Base-by-base conservation (phyloP, 2,113 vertebrate species). In the Nymphicus hollandicus region DNA sequence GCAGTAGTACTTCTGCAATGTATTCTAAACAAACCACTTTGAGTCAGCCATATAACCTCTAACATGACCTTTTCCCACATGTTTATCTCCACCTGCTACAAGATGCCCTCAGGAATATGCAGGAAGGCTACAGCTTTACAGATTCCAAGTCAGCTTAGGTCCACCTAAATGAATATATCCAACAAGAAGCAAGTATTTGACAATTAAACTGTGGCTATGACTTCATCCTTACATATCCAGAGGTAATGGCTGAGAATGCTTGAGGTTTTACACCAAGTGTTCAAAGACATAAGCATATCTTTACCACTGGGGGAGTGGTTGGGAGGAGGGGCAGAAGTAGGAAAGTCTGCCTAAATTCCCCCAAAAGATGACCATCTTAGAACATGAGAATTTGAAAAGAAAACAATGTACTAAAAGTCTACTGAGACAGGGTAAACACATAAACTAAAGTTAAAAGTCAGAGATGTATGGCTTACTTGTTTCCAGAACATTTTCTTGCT, bases 321-420 rank as follows among this genome's bases (percentile, higher is more conserved):
- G 4, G 15, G 28, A 9, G 16, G 3, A 11, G 5, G 2, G 4
- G 15, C 5, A 12, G 14, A 5, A 46, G 10, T 9, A 61, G 22
- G 66, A 86, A 86, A 52, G 52, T 37, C 60, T 66, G 50, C 13
- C 27, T 39, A 14, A 53, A 35, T 20, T 81, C 7, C 6, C 23
- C 25, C 10, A 70, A 55, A 71, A 8, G 20, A 74, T 35, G 19
- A 43, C 25, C 8, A 35, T 33, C 70, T 74, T 37, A 77, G 22
- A 88, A 43, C 6, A 11, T 6, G 2, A 60, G 17, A 50, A 46
- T 76, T 22, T 64, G 29, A 27, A 31, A 71, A 55, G 56, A 12
- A 39, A 86, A 53, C 8, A 80, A n/a, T 28, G 7, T 13, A 55
- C 41, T 53, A 53, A 15, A 74, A 69, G 80, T 70, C 33, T 61